Conservation (phyloP, 2,888 invertebrate species). For the Philereme vetulata region DNA sequence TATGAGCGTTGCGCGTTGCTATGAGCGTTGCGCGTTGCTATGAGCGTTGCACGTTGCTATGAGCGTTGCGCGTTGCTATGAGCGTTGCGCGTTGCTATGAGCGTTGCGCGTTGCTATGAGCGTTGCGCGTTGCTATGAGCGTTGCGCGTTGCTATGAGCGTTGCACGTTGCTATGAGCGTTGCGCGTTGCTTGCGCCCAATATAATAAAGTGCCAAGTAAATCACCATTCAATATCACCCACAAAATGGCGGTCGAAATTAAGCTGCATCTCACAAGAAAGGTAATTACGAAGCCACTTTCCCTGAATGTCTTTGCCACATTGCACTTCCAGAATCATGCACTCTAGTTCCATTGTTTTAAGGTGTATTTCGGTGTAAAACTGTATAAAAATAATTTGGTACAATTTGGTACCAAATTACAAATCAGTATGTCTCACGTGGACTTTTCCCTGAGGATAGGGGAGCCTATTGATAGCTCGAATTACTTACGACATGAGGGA, state of each 20-base stretch:
- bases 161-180: neutral
- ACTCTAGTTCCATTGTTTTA: conserved; percentile 5
- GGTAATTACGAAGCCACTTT: conserved; percentile 38
- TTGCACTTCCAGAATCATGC: conserved; percentile 5
- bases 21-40: neutral
- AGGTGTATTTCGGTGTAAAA: conserved; percentile 14
- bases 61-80: neutral
- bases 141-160: neutral
- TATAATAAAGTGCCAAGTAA: conserved; percentile 17
- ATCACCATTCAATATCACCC: conserved; percentile 27
- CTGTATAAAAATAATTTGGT: conserved; percentile 16
- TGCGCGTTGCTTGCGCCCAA: neutral
- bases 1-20: neutral
- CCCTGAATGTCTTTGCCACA: conserved; percentile 21
- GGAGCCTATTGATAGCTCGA: conserved; percentile 48
- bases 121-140: neutral
- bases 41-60: too few species aligned
- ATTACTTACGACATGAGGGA: conserved; percentile 39
- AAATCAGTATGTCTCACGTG: conserved; percentile 48
- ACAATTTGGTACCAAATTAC: conserved; percentile 47
- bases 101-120: neutral
- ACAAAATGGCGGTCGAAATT: conserved; percentile 22
- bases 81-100: neutral
- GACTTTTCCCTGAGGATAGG: conserved; percentile 36
- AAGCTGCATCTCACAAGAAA: conserved; percentile 32